Evolutionary conservation across 1,140 invertebrate genomes (phyloP).

Genomic region (Rhyzopertha dominica): DNA sequence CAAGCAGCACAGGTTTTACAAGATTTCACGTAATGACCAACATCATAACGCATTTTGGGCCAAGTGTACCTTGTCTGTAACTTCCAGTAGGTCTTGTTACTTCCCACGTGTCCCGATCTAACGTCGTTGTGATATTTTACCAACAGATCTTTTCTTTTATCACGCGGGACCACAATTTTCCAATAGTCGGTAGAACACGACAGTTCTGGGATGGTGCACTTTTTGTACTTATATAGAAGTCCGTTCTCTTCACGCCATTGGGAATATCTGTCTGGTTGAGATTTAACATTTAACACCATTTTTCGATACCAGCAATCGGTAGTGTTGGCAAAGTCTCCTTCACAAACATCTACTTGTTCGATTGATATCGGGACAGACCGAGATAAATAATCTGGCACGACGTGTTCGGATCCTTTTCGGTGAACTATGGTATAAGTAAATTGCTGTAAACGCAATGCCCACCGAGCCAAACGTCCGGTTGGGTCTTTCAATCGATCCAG

Average conservation of each 20-base stretch:
- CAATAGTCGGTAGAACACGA: background rate
- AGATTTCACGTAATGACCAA: background rate
- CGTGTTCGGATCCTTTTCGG: background rate
- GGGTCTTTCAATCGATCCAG: background rate
- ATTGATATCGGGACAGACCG: no score
- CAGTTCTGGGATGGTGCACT: no score
- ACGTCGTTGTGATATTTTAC: background rate
- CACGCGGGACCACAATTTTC: background rate
- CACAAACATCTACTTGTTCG: background rate
- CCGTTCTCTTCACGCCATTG: no score
- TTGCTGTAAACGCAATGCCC: background rate
- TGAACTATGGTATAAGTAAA: background rate
- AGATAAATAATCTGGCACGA: background rate
- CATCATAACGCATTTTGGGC: slow-evolving; percentile 5
- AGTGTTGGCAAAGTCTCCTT: no score
- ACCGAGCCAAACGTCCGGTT: background rate
- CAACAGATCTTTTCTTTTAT: background rate
- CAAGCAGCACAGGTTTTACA: background rate
- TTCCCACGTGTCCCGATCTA: slow-evolving; percentile 1
- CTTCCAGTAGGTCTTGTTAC: background rate
- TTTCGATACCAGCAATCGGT: no score
- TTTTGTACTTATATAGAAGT: no score
- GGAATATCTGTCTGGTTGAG: background rate
- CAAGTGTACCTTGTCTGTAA: slow-evolving; percentile 1
- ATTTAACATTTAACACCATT: background rate